Conservation (phyloP, 1,140 invertebrate species). For the Magallana gigas region DNA sequence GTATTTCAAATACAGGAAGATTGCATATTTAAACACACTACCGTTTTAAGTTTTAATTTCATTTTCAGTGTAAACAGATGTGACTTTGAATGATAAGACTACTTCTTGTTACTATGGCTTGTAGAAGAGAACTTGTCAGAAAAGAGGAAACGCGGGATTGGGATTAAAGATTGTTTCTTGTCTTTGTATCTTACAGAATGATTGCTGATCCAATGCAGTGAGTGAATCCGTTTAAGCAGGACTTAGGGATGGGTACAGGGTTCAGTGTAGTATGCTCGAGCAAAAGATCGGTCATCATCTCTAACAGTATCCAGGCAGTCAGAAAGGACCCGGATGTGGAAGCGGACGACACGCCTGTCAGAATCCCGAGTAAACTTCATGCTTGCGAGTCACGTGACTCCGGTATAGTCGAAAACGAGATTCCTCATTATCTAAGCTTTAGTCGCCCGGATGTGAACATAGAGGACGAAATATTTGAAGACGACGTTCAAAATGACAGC, state of each 20-base stretch:
- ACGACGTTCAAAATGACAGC: conserved; percentile 31
- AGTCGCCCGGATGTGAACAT: conserved; percentile 45
- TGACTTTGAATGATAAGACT: conserved; percentile 4
- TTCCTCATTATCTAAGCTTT: conserved; percentile 55
- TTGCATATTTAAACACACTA: neutral
- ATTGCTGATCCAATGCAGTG: neutral
- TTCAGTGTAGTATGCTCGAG: conserved; percentile 61
- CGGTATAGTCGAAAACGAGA: conserved; percentile 65
- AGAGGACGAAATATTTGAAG: conserved; percentile 37
- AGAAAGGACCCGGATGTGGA: conserved; percentile 57
- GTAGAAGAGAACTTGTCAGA: too few relatives aligned
- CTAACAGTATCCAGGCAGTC: conserved; percentile 57
- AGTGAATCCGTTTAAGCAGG: neutral
- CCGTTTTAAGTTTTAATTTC: neutral
- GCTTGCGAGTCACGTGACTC: conserved; percentile 64
- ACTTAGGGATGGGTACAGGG: conserved; percentile 59
- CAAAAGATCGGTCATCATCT: conserved; percentile 62
- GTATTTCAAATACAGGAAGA: neutral
- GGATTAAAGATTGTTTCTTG: neutral
- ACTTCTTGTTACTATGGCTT: neutral
- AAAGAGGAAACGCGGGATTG: too few relatives aligned
- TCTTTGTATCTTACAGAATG: neutral
- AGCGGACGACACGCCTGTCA: conserved; percentile 50
- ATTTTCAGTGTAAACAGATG: neutral
- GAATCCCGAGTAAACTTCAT: conserved; percentile 60